Conservation (phyloP, 2,888 invertebrate genomes). For the Acanthosoma haemorrhoidale region DNA sequence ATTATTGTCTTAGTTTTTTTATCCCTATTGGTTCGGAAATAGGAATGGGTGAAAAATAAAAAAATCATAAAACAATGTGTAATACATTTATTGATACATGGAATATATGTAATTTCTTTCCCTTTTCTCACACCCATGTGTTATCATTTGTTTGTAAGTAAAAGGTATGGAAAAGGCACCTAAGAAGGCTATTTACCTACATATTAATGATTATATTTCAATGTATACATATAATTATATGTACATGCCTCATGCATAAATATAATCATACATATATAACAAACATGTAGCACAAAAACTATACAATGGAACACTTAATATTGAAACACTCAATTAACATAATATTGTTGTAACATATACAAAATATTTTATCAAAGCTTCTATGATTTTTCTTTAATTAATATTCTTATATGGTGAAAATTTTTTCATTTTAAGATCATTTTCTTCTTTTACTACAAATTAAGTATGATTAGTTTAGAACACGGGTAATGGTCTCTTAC, state of each 20-base stretch:
- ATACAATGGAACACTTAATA: conserved; percentile 31
- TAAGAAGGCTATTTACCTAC: conserved; percentile 42
- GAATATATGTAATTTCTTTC: conserved; percentile 37
- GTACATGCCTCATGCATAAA: conserved; percentile 31
- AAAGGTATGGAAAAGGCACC: conserved; percentile 42
- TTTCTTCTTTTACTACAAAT: not conserved
- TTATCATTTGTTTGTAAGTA: conserved; percentile 34
- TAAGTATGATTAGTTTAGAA: not conserved
- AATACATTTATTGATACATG: conserved; percentile 40
- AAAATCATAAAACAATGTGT: conserved; percentile 22
- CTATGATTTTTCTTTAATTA: not conserved
- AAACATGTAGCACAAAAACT: conserved; percentile 31
- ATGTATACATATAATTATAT: conserved; percentile 37
- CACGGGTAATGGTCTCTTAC: not conserved
- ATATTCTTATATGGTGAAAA: not conserved
- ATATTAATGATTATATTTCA: conserved; percentile 33
- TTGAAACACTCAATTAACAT: conserved; percentile 21
- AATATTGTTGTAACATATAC: conserved; percentile 24
- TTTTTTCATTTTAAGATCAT: not conserved
- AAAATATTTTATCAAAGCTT: conserved; percentile 30
- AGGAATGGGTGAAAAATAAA: not conserved
- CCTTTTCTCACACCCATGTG: conserved; percentile 41
- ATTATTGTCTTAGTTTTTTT: no score
- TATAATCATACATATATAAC: conserved; percentile 34
- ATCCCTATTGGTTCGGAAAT: not conserved